Evolutionary conservation across 2,888 invertebrate species (phyloP), one percentile per base, ranked within the genome.

Genomic region (Rhagonycha fulva): DNA sequence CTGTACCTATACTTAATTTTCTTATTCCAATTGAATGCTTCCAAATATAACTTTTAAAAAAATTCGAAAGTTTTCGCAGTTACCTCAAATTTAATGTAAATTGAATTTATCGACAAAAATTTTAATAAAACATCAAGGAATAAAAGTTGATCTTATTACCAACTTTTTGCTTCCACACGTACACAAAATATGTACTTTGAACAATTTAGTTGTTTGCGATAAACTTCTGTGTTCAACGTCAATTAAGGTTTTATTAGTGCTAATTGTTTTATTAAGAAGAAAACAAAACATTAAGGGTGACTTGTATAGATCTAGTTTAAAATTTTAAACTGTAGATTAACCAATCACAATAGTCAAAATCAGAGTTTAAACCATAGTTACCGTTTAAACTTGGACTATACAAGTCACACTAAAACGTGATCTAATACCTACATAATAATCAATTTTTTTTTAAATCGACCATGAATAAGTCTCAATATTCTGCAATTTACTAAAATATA

Each of bases 181-280:
- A 68, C 67, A 68, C 67, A 74, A 74, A 74, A 62, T 70, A 68
- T 74, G 62, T 72, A 68, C 62, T 61, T 74, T 68, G 32, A 74
- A 70, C 74, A 70, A 62, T 74, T 69, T 60, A 68, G 61, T 69
- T 74, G 74, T 68, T 70, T 68, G 68, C 23, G 26, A 62, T 23
- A 74, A 74, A 74, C 69, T 74, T 69, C 14, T 70, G 32, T 70
- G 79, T 79, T 79, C 72, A 76, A 73, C 76, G 79, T 76, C 78
- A 78, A 79, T 77, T 78, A 76, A 73, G 75, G 69, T 73, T 76
- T 79, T 78, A 79, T 79, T 79, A 78, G 76, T 76, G 76, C 70
- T 79, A 79, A 79, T 75, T 78, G 76, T 75, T 76, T 78, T 79
- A 79, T 69, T 76, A 60, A 76, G 73, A 26, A 66, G 12, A 66